Evolutionary conservation across 2,797 vertebrate genomes (phyloP).

Genomic region (Sternarchorhynchus goeldii): DNA sequence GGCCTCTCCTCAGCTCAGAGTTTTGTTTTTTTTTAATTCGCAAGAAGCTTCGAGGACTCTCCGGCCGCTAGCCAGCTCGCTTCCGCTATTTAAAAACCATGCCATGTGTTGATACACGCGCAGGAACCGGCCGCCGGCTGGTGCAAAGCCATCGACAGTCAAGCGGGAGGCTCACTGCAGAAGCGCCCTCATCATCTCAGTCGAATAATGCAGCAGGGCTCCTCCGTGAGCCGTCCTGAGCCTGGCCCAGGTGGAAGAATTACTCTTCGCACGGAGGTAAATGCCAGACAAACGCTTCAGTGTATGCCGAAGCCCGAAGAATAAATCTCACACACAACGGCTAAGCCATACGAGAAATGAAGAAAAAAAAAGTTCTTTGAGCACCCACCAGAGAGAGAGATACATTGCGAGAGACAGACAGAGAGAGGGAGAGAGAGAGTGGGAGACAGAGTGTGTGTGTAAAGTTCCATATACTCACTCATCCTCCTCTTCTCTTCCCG

Average conservation of each 20-base stretch:
- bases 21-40: no score
- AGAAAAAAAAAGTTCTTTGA: conserved; percentile 50
- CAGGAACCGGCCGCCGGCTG: conserved; percentile 65
- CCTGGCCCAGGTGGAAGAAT: conserved; percentile 20
- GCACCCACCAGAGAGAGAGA: conserved; percentile 5
- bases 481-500: conserved; percentile 58
- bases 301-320: not conserved
- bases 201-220: conserved; percentile 20
- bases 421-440: no score
- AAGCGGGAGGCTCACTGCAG: conserved; percentile 22
- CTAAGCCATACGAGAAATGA: conserved; percentile 8
- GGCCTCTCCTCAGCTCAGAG: conserved; percentile 21
- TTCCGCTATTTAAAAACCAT: conserved; percentile 71
- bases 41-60: not conserved
- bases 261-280: conserved; percentile 8
- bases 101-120: conserved; percentile 71
- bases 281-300: conserved; percentile 11
- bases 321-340: conserved; percentile 7
- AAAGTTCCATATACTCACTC: conserved; percentile 75
- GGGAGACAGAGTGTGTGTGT: not conserved
- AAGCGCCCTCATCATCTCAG: conserved; percentile 20
- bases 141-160: conserved; percentile 24
- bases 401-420: no score
- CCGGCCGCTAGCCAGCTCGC: conserved; percentile 62
- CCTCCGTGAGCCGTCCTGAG: conserved; percentile 28